A percentile compares a stretch with the other conserved stretches of the same genome.
These are phyloP conservation scores for Urocyon cinereoargenteus DNA, from an alignment of 2,797 vertebrate species.

Conservation along the genomic window DNA sequence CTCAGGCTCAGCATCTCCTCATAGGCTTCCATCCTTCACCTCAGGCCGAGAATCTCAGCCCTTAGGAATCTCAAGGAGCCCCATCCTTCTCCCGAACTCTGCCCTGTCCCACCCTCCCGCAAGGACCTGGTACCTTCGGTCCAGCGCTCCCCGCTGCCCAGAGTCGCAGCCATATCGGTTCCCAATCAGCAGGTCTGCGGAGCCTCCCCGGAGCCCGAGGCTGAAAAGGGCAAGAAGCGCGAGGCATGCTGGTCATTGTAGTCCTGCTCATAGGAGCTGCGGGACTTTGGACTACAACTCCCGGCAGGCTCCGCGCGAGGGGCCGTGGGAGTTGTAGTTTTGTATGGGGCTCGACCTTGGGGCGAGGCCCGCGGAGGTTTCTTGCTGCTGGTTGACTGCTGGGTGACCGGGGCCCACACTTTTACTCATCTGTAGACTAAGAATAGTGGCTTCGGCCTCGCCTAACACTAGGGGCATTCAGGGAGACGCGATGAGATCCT, in stretches of 20 bases:
- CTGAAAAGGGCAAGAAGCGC: constrained; percentile 59
- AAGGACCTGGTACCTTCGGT: constrained; percentile 76
- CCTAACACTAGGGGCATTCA: background rate
- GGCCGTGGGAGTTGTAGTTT: rapidly evolving
- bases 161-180: constrained; percentile 79
- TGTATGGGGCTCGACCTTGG: rapidly evolving
- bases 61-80: background rate
- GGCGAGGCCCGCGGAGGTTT: background rate
- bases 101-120: constrained; percentile 28
- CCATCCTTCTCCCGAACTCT: background rate
- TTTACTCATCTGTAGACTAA: background rate
- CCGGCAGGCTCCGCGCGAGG: constrained; percentile 47
- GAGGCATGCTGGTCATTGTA: constrained; percentile 75
- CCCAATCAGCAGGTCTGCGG: constrained; percentile 32
- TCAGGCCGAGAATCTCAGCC: constrained; percentile 5
- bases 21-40: constrained; percentile 65
- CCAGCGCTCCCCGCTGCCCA: constrained; percentile 81
- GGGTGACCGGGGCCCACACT: background rate
- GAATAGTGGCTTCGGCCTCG: background rate
- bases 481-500: background rate
- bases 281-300: constrained; percentile 64
- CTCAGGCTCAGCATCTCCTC: constrained; percentile 62
- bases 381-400: too few relatives aligned
- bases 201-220: background rate
- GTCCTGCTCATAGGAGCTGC: background rate